Base-by-base conservation (phyloP, 2,888 invertebrate genomes). In the Drosophila colorata region DNA sequence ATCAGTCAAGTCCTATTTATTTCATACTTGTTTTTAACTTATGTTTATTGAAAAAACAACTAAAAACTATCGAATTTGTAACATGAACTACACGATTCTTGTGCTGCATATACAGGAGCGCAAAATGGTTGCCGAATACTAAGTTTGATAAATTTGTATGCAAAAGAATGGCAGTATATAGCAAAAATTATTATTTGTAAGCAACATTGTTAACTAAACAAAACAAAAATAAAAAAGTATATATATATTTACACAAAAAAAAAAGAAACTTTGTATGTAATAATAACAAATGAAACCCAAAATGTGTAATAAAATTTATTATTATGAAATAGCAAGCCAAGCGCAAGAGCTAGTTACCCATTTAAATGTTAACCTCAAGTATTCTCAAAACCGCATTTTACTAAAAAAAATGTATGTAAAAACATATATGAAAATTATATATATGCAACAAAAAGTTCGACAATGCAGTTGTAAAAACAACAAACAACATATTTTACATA, bases 361-460 rank as follows among this genome's bases (percentile, higher is more conserved):
- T 71, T 80, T 78, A 78, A 83, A 84, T 80, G 82, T 84, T 82
- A 84, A 85, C 86, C 80, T 74, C 78, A 86, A 86, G 87, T 87
- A 86, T 86, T 86, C 81, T 83, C 79, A 83, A 87, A 60, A 73
- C 64, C 71, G 85, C 84, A 88, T 88, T 88, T 87, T 85, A 87
- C 71, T 75, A 71, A 68, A 33, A 28, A 73, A 65, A 74, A 57
- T 52, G 58, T 72, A 75, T 64, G 52, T 44, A 51, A 65, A 59
- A 59, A 20, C 49, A 51, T 38, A 56, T 46, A 48, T 57, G 47
- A 49, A 49, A 35, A 51, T 51, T 57, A 64, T 33, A 49, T 37
- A 52, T 38, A 69, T 49, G 43, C 38, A 56, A 56, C 38, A 56
- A 56, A 16, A 41, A 61, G 59, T 66, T 59, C 25, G 56, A 69